Evolutionary conservation across 64 coral and sea anemone genomes (phyloP).

Genomic region (Cladopsammia gracilis): DNA sequence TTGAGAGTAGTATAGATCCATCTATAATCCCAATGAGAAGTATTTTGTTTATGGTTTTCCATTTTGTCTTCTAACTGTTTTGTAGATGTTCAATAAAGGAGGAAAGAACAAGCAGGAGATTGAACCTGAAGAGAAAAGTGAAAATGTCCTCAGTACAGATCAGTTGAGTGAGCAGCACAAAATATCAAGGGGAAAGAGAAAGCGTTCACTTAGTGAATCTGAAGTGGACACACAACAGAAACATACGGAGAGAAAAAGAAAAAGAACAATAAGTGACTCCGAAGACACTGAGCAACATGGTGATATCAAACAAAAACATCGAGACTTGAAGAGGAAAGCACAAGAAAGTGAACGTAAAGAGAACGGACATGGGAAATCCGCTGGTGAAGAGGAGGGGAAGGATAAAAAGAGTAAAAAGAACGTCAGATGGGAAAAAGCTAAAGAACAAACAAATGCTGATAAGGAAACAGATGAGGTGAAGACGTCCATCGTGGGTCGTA

Average conservation of each 20-base stretch:
- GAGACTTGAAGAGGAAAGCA: background rate
- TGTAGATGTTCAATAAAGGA: conserved; percentile 56
- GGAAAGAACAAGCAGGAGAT: conserved; percentile 37
- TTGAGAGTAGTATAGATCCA: too few species aligned
- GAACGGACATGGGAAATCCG: background rate
- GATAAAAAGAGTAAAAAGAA: conserved; percentile 60
- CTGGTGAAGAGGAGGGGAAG: background rate
- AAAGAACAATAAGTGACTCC: conserved; percentile 87
- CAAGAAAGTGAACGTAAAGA: background rate
- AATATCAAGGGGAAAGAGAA: conserved; percentile 63
- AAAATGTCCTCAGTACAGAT: conserved; percentile 1
- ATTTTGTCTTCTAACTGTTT: background rate
- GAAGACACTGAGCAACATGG: conserved; percentile 46
- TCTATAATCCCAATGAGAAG: too few species aligned
- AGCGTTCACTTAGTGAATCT: conserved; percentile 91
- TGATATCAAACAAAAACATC: background rate
- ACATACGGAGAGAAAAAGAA: conserved; percentile 70
- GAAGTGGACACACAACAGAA: conserved; percentile 55
- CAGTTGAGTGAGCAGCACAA: conserved; percentile 63
- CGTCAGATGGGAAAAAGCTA: conserved; percentile 62
- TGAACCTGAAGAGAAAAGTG: conserved; percentile 51
- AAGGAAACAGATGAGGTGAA: background rate
- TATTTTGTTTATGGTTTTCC: background rate
- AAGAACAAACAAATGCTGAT: background rate
- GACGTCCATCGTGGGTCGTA: background rate